phyloP scores from a whole-genome alignment of 2,797 vertebrate species.

The Melopsittacus undulatus region DNA sequence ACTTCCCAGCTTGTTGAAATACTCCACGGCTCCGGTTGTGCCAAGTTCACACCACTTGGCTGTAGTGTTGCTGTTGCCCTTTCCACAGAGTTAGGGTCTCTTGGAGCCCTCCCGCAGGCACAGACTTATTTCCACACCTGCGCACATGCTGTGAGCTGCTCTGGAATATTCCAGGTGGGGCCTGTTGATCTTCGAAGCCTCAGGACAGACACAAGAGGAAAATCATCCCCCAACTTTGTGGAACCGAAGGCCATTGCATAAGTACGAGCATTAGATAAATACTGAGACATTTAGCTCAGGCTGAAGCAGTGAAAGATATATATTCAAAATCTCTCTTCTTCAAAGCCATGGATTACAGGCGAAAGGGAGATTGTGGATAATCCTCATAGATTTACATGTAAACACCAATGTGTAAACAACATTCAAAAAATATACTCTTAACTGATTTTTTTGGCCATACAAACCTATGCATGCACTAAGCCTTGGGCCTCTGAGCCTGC shows the following conservation, averaged over 20 bases:
- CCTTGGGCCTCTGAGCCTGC: rapidly evolving
- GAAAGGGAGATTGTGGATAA: neutral
- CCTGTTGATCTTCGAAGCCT: neutral
- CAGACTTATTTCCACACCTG: neutral
- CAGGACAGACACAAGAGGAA: neutral
- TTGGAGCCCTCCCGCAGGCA: neutral
- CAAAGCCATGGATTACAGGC: neutral
- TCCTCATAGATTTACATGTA: rapidly evolving
- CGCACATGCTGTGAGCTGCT: neutral
- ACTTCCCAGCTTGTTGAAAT: too few relatives aligned
- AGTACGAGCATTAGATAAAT: neutral
- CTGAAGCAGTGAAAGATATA: neutral
- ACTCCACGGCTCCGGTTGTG: rapidly evolving
- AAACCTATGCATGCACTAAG: neutral
- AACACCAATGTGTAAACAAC: neutral
- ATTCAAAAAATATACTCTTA: neutral
- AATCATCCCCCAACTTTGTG: neutral
- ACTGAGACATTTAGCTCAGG: neutral
- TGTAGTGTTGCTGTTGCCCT: neutral
- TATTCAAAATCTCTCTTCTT: neutral
- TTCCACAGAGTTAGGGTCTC: neutral
- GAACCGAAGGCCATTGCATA: neutral
- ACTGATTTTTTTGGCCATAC: neutral
- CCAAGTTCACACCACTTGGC: neutral
- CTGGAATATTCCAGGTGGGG: rapidly evolving